Evolutionary conservation across 2,888 invertebrate species (phyloP), one percentile per base, ranked within the genome.

Genomic region (Rhingia campestris): DNA sequence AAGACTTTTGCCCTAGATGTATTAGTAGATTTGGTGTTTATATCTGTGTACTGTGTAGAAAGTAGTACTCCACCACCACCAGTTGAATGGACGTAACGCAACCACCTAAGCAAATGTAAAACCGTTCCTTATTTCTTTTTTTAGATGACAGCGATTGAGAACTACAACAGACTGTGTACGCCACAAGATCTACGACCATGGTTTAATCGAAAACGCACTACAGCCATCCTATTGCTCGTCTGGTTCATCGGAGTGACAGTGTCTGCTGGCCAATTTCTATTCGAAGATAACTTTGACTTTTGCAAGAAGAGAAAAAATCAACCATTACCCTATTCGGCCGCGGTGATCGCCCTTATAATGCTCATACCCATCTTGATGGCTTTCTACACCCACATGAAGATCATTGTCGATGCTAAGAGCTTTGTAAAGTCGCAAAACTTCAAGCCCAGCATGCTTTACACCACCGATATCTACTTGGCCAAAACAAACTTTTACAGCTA

Each of bases 401-500:
- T 94, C 5, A 91, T 92, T 4, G 88, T 92, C 6, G 91, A 91
- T 30, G 93, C 95, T 0, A 92, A 92, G 30, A 90, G 91, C 33
- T 93, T 93, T 0, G 92, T 92, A 45, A 91, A 92, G 0, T 89
- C 93, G 35, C 93, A 93, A 0, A 93, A 93, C 58, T 95, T 94
- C 91, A 94, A 93, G 87, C 94, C 94, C 0, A 94, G 94, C 1
- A 91, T 93, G 9, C 92, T 93, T 14, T 94, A 93, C 88, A 92
- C 93, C 33, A 93, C 93, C 91, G 95, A 96, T 88, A 93, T 93
- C 86, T 92, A 93, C 1, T 92, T 94, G 7, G 93, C 93, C 87
- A 92, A 93, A 86, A 92, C 95, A 35, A 95, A 96, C 89, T 92
- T 95, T 86, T 92, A 92, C 86, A 94, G 95, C 87, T 95, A 94